Evolutionary conservation across 2,113 vertebrate species (phyloP).

Genomic region (Hydrochoerus hydrochaeris): DNA sequence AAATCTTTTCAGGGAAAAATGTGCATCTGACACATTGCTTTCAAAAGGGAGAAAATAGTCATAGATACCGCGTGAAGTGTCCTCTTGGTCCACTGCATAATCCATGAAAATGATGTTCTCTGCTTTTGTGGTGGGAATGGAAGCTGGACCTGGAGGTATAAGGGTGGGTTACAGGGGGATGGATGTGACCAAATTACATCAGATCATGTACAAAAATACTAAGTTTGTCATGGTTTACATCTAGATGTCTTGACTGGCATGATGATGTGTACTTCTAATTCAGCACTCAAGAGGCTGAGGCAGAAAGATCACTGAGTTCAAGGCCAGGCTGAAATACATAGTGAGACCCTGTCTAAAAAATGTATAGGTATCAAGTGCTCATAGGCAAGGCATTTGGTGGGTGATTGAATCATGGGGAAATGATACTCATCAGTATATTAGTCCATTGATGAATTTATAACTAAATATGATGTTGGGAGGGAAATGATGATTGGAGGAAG

Average conservation of each 20-base stretch:
- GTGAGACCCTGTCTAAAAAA: not conserved
- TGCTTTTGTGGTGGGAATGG: fast-evolving
- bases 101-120: not conserved
- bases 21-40: conserved; percentile 36
- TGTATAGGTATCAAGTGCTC: not conserved
- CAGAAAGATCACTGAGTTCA: not conserved
- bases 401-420: not conserved
- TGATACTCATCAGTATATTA: not conserved
- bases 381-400: not conserved
- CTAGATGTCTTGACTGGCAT: not conserved
- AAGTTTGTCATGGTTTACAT: not conserved
- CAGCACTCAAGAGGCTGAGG: not conserved
- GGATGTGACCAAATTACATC: not conserved
- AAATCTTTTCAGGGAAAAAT: not conserved
- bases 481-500: not conserved
- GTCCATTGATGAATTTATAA: not conserved
- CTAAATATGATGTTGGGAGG: not conserved
- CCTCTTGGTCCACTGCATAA: not conserved
- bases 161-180: not conserved
- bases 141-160: not conserved
- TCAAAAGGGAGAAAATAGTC: not conserved
- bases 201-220: not conserved
- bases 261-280: not conserved
- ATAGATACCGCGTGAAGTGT: not conserved
- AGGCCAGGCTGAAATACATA: not conserved